phyloP scores from a whole-genome alignment of 2,113 vertebrate genomes.

The Mobula birostris region DNA sequence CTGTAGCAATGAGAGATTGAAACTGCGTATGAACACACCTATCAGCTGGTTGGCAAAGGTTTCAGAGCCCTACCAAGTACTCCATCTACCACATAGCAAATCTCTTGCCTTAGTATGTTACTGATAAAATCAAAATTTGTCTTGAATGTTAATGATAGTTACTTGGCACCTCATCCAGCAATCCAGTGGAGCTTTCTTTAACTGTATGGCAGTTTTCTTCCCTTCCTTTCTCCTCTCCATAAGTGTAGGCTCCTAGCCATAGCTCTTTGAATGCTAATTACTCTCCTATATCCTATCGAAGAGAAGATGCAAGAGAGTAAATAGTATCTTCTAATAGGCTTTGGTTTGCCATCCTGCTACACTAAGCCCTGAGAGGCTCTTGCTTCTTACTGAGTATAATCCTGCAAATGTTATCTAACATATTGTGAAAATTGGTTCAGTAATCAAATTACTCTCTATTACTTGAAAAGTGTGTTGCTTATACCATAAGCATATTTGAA shows the following conservation, averaged over 20 bases:
- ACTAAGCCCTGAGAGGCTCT: not conserved
- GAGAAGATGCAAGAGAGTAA: not conserved
- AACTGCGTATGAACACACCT: no score
- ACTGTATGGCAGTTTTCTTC: not conserved
- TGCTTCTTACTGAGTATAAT: not conserved
- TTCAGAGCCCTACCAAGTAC: no score
- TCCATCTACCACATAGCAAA: not conserved
- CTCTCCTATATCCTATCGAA: not conserved
- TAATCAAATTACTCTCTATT: not conserved
- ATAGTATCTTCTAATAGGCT: no score
- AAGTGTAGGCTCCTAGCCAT: not conserved
- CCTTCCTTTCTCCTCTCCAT: no score
- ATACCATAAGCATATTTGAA: not conserved
- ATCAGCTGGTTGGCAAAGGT: no score
- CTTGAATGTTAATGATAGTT: not conserved
- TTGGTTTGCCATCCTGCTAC: not conserved
- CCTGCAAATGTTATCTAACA: not conserved
- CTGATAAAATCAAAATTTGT: not conserved
- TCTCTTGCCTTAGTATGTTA: not conserved
- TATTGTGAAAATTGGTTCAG: not conserved
- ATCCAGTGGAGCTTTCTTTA: not conserved
- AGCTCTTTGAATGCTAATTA: not conserved
- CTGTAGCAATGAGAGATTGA: no score
- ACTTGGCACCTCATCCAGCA: not conserved
- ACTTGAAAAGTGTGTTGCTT: not conserved